Evolutionary conservation across 1,140 invertebrate genomes (phyloP).

Genomic region (Neoseiulus cucumeris): DNA sequence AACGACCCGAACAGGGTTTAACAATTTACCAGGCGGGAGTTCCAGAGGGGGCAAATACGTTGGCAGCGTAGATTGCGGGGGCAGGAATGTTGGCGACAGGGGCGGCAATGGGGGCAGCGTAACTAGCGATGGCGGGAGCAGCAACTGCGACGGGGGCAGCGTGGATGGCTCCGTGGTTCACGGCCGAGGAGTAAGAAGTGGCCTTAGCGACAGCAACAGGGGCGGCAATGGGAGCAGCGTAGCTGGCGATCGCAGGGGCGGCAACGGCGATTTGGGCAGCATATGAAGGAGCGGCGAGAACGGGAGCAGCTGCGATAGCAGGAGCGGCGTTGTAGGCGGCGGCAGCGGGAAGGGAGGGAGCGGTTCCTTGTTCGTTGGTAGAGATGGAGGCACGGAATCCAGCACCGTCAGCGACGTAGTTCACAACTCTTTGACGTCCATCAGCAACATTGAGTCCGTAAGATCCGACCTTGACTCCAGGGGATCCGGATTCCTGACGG

Average conservation of each 20-base stretch:
- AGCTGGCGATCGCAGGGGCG: not conserved
- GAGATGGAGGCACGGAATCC: conserved; percentile 22
- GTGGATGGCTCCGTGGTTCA: no score
- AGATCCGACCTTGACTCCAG: conserved; percentile 20
- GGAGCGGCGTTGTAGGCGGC: conserved; percentile 32
- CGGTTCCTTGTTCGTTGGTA: conserved; percentile 23
- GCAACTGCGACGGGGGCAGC: not conserved
- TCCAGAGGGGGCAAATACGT: not conserved
- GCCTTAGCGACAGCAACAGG: not conserved
- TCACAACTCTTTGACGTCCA: conserved; percentile 21
- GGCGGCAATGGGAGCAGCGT: not conserved
- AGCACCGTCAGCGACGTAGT: conserved; percentile 23
- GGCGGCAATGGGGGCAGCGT: not conserved
- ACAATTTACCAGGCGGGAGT: no score
- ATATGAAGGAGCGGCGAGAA: not conserved
- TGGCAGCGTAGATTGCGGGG: not conserved
- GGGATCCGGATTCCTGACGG: conserved; percentile 19
- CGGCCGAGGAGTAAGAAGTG: not conserved
- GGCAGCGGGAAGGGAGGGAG: conserved; percentile 32
- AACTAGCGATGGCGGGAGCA: not conserved
- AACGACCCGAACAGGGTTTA: no score
- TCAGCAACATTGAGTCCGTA: conserved; percentile 21
- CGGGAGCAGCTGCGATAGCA: conserved; percentile 20
- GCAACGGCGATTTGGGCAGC: not conserved
- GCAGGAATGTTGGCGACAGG: not conserved